Evolutionary conservation across 2,888 invertebrate species (phyloP).

Genomic region (Lasioglossum pauxillum): DNA sequence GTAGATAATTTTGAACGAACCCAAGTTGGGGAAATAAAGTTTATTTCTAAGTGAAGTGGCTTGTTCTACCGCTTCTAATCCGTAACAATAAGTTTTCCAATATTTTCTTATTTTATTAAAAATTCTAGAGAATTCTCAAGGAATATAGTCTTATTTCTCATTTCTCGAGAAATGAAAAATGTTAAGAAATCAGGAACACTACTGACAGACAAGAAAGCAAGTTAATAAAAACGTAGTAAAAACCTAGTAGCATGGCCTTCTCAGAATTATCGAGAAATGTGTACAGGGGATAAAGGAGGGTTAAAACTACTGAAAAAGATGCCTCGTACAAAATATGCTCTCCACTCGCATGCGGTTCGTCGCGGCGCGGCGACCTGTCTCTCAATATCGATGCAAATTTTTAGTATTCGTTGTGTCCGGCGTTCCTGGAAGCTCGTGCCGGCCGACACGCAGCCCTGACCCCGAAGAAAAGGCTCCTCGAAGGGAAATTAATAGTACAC

Average conservation of each 20-base stretch:
- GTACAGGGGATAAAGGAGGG: not conserved
- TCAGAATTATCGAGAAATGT: not conserved
- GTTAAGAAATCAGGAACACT: too few species aligned
- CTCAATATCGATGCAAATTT: slow-evolving; percentile 61
- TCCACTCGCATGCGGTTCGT: not conserved
- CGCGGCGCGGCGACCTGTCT: slow-evolving; percentile 1
- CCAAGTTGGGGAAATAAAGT: too few species aligned
- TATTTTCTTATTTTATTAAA: too few species aligned
- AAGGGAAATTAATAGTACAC: slow-evolving; percentile 48
- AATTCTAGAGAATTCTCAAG: too few species aligned
- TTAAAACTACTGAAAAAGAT: not conserved
- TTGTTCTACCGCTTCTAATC: too few species aligned
- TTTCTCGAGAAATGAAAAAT: too few species aligned
- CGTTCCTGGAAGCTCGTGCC: not conserved
- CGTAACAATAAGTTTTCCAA: too few species aligned
- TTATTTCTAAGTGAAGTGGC: too few species aligned
- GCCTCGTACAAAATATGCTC: not conserved
- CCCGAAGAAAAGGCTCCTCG: slow-evolving; percentile 18
- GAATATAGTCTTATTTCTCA: too few species aligned
- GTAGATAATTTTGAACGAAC: too few species aligned
- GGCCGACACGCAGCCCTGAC: not conserved
- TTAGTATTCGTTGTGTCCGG: slow-evolving; percentile 5
- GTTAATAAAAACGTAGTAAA: too few species aligned
- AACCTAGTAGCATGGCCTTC: not conserved
- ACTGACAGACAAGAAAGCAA: too few species aligned